Conservation (phyloP, 2,888 invertebrate species). For the Marasmarcha lunaedactyla region DNA sequence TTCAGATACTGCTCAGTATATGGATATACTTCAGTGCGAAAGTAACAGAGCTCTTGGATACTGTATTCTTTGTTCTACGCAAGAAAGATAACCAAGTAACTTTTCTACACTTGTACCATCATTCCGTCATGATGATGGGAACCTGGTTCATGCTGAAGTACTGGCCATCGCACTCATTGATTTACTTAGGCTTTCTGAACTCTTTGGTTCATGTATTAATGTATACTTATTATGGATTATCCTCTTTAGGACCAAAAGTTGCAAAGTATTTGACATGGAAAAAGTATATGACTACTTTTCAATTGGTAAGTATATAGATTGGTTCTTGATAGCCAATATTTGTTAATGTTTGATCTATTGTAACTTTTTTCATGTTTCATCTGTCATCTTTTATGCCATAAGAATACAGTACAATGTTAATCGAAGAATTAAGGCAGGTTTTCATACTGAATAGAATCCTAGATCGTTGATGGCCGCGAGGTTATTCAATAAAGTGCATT, state of each 20-base stretch:
- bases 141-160: conserved; percentile 82
- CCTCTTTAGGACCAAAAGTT: conserved; percentile 80
- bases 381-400: too few relatives aligned
- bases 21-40: conserved; percentile 84
- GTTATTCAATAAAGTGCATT: too few relatives aligned
- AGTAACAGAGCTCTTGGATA: conserved; percentile 81
- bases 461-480: too few relatives aligned
- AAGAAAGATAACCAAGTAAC: conserved; percentile 84
- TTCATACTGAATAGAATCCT: too few relatives aligned
- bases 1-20: conserved; percentile 47
- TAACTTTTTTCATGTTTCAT: background rate
- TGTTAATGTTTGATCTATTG: background rate
- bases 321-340: background rate
- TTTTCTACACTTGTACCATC: conserved; percentile 91
- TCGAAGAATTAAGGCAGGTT: too few relatives aligned
- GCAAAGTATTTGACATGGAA: conserved; percentile 88
- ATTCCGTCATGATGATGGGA: conserved; percentile 78
- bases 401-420: too few relatives aligned
- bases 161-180: conserved; percentile 79
- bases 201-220: conserved; percentile 84
- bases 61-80: conserved; percentile 88
- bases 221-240: conserved; percentile 84
- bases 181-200: conserved; percentile 79
- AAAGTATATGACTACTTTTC: conserved; percentile 83
- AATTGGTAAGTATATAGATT: conserved; percentile 79